Evolutionary conservation across 1,140 invertebrate genomes (phyloP), one percentile per base, ranked within the genome.

Genomic region (Penaeus japonicus): DNA sequence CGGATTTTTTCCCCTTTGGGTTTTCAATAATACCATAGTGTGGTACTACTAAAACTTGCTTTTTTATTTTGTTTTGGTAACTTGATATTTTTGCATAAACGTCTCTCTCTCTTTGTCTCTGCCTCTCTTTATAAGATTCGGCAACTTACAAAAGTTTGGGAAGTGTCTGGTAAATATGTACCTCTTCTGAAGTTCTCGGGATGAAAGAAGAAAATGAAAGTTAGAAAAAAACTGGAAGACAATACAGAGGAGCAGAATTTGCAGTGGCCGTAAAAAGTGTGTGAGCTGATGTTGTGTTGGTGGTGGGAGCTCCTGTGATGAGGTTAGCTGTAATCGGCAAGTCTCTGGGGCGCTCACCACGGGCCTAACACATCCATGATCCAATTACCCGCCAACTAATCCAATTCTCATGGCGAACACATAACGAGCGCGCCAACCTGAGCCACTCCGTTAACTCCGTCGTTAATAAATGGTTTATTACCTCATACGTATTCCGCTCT

Each of bases 321-420:
- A 83, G 81, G 81, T 83, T 83, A 83, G 81, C 81, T 55, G 81
- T 83, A 83, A 83, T 83, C 81, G 81, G 55, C 81, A 65, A 83
- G 81, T 83, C 81, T 83, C 81, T 83, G 59, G 81, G 81, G 81
- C 81, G 81, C 81, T 83, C 81, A 83, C 81, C 81, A 83, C 81
- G 81, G 81, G 81, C 81, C 81, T 83, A 83, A 83, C 81, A 83
- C 81, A 83, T 59, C 81, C 81, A 83, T 83, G 81, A 83, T 83
- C 81, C 81, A 83, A 83, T 83, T 83, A 83, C 81, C 81, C 57
- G 81, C 81, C 81, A 65, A 83, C 81, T 83, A 83, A 83, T 83
- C 81, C 81, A 83, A 83, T 83, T 83, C 81, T 83, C 81, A 83
- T 83, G 81, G 81, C 81, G 81, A 83, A 65, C 81, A 83, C 81